Conservation (phyloP, 2,113 vertebrate species). For the Dendropsophus ebraccatus region DNA sequence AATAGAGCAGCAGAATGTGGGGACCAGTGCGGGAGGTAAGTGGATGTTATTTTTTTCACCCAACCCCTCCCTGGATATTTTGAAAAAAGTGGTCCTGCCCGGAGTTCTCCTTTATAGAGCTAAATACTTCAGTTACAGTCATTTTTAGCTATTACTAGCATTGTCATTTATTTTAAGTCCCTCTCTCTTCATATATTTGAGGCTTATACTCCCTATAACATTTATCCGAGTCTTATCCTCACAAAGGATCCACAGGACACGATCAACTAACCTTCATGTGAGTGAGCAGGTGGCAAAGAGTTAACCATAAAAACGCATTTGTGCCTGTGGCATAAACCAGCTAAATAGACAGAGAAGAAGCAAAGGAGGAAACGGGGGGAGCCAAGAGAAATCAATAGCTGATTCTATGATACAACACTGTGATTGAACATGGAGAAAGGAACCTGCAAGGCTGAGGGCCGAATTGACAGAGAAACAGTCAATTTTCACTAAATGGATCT, state of each 20-base stretch:
- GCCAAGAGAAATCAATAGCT: constrained; percentile 13
- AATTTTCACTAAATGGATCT: constrained; percentile 27
- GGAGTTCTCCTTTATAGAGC: too few species aligned
- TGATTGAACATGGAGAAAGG: constrained; percentile 18
- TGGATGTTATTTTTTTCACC: too few species aligned
- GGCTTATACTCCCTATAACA: background rate
- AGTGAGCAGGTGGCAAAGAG: background rate
- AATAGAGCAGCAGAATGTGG: too few species aligned
- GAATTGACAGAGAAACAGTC: background rate
- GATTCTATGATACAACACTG: constrained; percentile 21
- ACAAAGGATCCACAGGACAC: background rate
- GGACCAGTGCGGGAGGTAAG: too few species aligned
- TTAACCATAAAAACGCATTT: background rate
- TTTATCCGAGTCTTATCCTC: background rate
- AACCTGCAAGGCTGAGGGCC: background rate
- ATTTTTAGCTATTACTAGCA: background rate
- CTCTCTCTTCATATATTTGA: background rate
- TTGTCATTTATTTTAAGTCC: background rate
- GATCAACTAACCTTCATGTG: background rate
- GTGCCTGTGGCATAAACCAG: background rate
- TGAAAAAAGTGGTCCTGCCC: too few species aligned
- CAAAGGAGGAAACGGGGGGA: background rate
- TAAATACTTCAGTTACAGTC: background rate
- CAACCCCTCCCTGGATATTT: too few species aligned
- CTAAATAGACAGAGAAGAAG: constrained; percentile 21